Conservation (phyloP, 2,888 invertebrate species). For the Hetaerina titia region DNA sequence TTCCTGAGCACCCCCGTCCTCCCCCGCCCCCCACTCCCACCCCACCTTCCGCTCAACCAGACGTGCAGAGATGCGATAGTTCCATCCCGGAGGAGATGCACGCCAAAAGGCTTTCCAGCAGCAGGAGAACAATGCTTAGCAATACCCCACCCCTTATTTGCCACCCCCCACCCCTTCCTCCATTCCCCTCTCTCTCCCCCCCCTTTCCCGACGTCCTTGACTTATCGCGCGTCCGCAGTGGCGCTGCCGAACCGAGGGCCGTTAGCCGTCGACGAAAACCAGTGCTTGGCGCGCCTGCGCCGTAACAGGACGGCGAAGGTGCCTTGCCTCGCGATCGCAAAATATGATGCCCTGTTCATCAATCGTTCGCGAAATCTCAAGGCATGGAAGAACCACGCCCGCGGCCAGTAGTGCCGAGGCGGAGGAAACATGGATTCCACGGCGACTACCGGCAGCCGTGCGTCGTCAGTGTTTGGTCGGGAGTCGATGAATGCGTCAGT, state of each 20-base stretch:
- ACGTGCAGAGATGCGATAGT: constrained; percentile 39
- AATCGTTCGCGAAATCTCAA: too few species aligned
- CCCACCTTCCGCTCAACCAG: neutral
- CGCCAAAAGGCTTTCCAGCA: constrained; percentile 29
- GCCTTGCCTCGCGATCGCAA: neutral
- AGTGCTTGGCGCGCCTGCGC: neutral
- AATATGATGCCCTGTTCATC: too few species aligned
- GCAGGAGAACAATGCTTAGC: neutral
- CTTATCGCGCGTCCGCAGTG: neutral
- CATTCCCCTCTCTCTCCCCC: neutral
- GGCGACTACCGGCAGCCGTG: too few species aligned
- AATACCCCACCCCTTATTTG: neutral
- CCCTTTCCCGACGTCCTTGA: neutral
- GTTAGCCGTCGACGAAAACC: neutral
- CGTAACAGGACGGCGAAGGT: neutral
- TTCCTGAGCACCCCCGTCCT: neutral
- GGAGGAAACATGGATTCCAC: too few species aligned
- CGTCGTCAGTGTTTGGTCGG: too few species aligned
- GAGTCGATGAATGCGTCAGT: too few species aligned
- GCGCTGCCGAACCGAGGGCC: neutral
- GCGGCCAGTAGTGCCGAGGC: too few species aligned
- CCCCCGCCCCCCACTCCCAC: neutral
- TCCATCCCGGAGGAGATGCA: constrained; percentile 21
- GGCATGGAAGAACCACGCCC: too few species aligned
- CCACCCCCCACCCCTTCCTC: neutral